Conservation (phyloP, 2,888 invertebrate species). For the Baccha elongata region DNA sequence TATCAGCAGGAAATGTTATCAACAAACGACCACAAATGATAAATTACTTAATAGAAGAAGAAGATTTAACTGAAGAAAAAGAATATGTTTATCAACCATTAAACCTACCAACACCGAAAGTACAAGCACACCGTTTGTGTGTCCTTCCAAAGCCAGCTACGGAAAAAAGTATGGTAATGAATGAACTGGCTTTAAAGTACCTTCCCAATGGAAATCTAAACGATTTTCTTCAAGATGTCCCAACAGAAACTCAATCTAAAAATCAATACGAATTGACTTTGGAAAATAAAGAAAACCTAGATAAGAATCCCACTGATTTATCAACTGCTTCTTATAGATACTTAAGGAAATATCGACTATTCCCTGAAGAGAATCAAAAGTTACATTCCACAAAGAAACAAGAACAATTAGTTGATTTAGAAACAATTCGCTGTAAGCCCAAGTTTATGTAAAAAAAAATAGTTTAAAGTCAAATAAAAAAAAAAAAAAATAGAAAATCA, state of each 20-base stretch:
- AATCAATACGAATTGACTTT: conserved; percentile 68
- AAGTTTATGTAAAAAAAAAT: conserved; percentile 76
- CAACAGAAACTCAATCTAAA: conserved; percentile 13
- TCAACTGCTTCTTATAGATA: conserved; percentile 81
- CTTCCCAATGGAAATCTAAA: conserved; percentile 78
- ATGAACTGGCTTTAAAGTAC: conserved; percentile 80
- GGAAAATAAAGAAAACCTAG: conserved; percentile 76
- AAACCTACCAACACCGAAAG: conserved; percentile 2
- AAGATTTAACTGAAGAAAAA: conserved; percentile 29
- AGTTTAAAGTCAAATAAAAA: too few relatives aligned
- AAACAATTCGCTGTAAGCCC: conserved; percentile 79
- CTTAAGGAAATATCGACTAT: conserved; percentile 79
- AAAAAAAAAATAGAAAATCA: too few relatives aligned
- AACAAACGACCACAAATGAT: conserved; percentile 23
- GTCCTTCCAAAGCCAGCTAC: conserved; percentile 75
- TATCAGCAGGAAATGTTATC: not conserved
- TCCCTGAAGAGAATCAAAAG: conserved; percentile 77
- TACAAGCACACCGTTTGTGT: not conserved
- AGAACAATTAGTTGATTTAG: conserved; percentile 78
- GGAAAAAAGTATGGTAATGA: conserved; percentile 80
- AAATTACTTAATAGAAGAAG: conserved; percentile 45
- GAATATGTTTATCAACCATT: conserved; percentile 31
- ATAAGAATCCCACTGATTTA: conserved; percentile 77
- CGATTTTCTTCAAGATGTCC: conserved; percentile 78
- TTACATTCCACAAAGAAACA: conserved; percentile 58